phyloP scores from a whole-genome alignment of 1,140 invertebrate genomes.

The Hylaeus volcanicus region DNA sequence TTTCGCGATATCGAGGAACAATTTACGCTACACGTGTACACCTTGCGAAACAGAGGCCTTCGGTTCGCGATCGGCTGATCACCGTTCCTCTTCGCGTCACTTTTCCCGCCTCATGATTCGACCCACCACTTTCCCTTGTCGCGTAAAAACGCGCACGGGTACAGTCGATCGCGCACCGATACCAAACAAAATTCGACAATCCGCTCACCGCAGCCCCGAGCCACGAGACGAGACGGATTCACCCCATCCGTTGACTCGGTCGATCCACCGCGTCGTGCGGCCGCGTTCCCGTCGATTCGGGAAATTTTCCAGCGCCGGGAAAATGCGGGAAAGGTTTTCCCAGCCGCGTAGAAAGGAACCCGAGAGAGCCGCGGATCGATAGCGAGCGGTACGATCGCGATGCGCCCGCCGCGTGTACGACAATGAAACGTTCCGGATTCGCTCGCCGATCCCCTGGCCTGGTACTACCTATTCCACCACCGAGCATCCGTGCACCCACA shows the following conservation, averaged over 20 bases:
- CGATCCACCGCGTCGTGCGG: not conserved
- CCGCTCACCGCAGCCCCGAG: slow-evolving; percentile 5
- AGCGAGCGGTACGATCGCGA: slow-evolving; percentile 45
- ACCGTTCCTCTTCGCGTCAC: slow-evolving; percentile 18
- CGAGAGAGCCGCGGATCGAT: slow-evolving; percentile 36
- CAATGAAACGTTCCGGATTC: slow-evolving; percentile 63
- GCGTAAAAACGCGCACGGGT: slow-evolving; percentile 12
- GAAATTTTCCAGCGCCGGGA: not conserved
- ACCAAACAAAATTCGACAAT: slow-evolving; percentile 16
- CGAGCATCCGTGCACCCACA: slow-evolving; percentile 21
- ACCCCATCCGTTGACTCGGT: not conserved
- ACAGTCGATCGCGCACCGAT: not conserved
- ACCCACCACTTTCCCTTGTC: slow-evolving; percentile 29
- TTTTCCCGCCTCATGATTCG: not conserved
- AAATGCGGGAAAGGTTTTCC: not conserved
- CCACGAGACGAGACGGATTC: slow-evolving; percentile 10
- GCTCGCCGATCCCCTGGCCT: slow-evolving; percentile 54
- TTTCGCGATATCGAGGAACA: no score
- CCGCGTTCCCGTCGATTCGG: not conserved
- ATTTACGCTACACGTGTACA: no score
- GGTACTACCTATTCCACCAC: slow-evolving; percentile 54
- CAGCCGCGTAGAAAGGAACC: not conserved
- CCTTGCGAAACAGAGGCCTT: not conserved
- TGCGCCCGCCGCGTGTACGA: slow-evolving; percentile 50
- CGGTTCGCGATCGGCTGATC: slow-evolving; percentile 24